Conservation (phyloP, 2,797 vertebrate species). For the Aldrovandia affinis region DNA sequence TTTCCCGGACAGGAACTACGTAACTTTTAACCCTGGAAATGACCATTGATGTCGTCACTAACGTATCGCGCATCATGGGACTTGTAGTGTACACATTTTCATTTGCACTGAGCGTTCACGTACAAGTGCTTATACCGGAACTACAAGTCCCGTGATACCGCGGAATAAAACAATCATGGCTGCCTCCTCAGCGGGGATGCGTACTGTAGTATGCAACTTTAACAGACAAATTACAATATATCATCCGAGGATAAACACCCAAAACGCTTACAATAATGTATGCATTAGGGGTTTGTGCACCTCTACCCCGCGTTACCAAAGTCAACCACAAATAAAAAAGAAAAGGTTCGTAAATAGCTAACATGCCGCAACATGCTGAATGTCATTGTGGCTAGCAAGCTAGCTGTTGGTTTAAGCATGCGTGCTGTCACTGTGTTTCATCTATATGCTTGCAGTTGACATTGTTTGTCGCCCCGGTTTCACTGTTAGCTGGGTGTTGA, state of each 20-base stretch:
- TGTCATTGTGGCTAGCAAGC: background rate
- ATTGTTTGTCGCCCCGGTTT: background rate
- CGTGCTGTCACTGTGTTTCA: too few species aligned
- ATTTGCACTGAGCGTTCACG: accelerated
- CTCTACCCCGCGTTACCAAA: constrained; percentile 37
- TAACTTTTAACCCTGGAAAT: background rate
- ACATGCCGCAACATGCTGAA: background rate
- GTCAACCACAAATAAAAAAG: constrained; percentile 41
- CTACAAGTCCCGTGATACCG: constrained; percentile 63
- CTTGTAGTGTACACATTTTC: constrained; percentile 53
- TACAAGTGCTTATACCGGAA: constrained; percentile 30
- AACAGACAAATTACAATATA: constrained; percentile 49
- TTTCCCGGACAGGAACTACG: background rate
- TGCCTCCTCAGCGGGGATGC: constrained; percentile 48
- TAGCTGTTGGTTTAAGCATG: too few species aligned
- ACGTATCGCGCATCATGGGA: constrained; percentile 37
- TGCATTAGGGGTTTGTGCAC: constrained; percentile 54
- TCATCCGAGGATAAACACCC: constrained; percentile 30
- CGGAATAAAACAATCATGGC: constrained; percentile 62
- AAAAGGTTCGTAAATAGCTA: constrained; percentile 43
- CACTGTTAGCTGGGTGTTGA: background rate
- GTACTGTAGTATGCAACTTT: constrained; percentile 51
- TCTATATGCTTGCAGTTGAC: background rate
- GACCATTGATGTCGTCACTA: background rate
- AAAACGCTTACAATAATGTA: constrained; percentile 16